A percentile compares a stretch with the other conserved stretches of the same genome.
Conservation (phyloP, 2,113 vertebrate genomes). For the Ranitomeya variabilis region DNA sequence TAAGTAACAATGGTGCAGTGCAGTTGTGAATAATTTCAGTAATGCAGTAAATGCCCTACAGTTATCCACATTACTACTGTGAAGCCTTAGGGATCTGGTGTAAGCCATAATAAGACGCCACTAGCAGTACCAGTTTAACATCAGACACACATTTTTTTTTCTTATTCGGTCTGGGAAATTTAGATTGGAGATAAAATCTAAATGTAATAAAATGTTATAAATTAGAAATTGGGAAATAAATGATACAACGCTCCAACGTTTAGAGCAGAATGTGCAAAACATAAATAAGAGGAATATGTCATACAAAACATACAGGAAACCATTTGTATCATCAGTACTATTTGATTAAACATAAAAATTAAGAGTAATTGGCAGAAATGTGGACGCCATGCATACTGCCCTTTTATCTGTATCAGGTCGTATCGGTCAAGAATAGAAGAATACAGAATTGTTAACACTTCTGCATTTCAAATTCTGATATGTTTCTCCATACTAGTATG, state of each 20-base stretch:
- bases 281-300: neutral
- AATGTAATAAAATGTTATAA: neutral
- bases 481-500: neutral
- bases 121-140: constrained; percentile 14
- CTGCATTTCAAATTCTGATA: neutral
- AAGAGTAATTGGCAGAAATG: neutral
- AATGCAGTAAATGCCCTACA: constrained; percentile 18
- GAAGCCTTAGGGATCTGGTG: neutral
- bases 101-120: neutral
- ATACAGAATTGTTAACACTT: neutral
- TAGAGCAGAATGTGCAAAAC: neutral
- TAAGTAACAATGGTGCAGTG: neutral
- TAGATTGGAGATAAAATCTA: neutral
- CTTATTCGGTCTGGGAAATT: neutral
- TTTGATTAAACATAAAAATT: neutral
- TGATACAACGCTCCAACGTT: neutral
- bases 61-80: constrained; percentile 19
- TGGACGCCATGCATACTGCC: neutral
- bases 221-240: neutral
- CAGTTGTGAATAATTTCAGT: neutral
- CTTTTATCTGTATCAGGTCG: neutral
- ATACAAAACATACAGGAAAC: neutral
- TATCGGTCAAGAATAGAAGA: neutral
- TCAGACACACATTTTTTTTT: constrained; percentile 12
- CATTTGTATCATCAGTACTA: neutral